Evolutionary conservation across 2,888 invertebrate species (phyloP), one percentile per base, ranked within the genome.

Genomic region (Monoplex corrugatus): DNA sequence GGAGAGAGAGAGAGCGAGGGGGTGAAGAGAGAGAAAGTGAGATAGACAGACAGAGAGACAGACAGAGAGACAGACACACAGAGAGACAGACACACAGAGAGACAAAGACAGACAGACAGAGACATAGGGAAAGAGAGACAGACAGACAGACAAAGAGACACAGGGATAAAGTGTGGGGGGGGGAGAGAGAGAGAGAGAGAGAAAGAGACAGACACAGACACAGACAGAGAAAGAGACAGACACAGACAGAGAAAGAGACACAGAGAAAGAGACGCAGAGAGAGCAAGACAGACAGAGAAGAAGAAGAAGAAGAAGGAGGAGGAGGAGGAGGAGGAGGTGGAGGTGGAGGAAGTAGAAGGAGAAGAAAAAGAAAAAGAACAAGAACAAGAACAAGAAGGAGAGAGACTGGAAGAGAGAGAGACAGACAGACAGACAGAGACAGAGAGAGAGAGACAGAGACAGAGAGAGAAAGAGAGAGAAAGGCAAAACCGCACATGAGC

Each of bases 391-490:
- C 5, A 35, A 28, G 38, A 35, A 28, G 38, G n/a, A 35, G 28
- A 80, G 43, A 28, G 19, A 19, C 8, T 13, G 50, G 50, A 50
- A 19, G 50, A 50, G 50, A 13, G 19, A 19, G 50, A 50, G 50
- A 19, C 8, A 19, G 50, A 50, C 10, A 19, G 19, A 19, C 8
- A 50, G 50, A 50, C 8, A n/a, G 28, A 75, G 75, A 75, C 8
- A n/a, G 28, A 75, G 75, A 75, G 28, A n/a, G 28, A 75, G 75
- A 75, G 28, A n/a, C 8, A 75, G 75, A 75, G 28, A n/a, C 8
- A 75, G 75, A 75, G 28, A n/a, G 28, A 75, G 75, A 75, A 75
- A n/a, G 28, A 75, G 75, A 75, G 28, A n/a, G 28, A 75, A n/a
- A 75, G 28, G 75, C 8, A 75, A n/a, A 75, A 75, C n/a, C n/a